Evolutionary conservation across 2,888 invertebrate species (phyloP).

Genomic region (Polyommatus icarus): DNA sequence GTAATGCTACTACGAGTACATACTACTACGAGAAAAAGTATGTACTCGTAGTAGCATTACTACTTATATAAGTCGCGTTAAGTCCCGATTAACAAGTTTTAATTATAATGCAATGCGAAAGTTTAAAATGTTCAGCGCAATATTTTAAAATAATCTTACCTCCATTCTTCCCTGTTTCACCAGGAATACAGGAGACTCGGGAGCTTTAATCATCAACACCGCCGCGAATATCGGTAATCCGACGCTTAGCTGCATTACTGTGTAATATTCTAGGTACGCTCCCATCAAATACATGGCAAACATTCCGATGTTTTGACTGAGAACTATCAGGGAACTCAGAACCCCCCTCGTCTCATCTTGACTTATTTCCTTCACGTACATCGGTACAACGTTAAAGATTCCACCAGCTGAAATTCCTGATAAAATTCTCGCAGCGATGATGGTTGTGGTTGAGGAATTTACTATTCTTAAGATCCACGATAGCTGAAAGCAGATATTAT

Average conservation of each 20-base stretch:
- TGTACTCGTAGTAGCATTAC: no score
- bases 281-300: slow-evolving; percentile 36
- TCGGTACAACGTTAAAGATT: slow-evolving; percentile 24
- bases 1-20: no score
- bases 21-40: no score
- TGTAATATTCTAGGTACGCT: slow-evolving; percentile 33
- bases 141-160: slow-evolving; percentile 4
- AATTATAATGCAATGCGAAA: no score
- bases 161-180: slow-evolving; percentile 33
- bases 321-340: slow-evolving; percentile 32
- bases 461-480: slow-evolving; percentile 33
- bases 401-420: slow-evolving; percentile 32
- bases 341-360: slow-evolving; percentile 36
- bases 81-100: no score
- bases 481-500: background rate
- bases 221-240: slow-evolving; percentile 23
- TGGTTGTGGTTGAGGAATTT: background rate
- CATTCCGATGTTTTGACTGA: slow-evolving; percentile 33
- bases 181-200: slow-evolving; percentile 28
- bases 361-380: slow-evolving; percentile 37
- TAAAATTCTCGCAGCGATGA: slow-evolving; percentile 12
- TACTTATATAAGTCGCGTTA: no score
- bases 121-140: background rate
- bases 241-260: background rate
- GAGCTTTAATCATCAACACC: slow-evolving; percentile 28